phyloP scores from a whole-genome alignment of 2,797 vertebrate species.

The Sebastes baramenuke region DNA sequence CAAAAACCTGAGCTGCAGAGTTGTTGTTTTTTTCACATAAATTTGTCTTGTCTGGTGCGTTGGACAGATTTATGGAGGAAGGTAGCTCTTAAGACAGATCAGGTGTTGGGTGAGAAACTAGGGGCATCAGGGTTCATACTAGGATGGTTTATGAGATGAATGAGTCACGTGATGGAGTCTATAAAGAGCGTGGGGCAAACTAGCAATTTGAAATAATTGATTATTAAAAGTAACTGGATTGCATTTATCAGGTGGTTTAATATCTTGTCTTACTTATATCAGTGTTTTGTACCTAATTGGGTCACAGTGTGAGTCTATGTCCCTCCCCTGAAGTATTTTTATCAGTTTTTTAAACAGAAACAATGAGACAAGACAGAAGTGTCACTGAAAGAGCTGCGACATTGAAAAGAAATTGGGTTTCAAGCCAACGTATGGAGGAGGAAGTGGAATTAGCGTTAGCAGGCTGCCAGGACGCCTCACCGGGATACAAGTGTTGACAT shows the following conservation, averaged over 20 bases:
- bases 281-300: constrained; percentile 12
- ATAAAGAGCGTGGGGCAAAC: background rate
- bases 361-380: constrained; percentile 10
- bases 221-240: background rate
- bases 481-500: constrained; percentile 73
- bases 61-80: constrained; percentile 67
- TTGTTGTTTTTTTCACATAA: constrained; percentile 4
- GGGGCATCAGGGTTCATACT: constrained; percentile 36
- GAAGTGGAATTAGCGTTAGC: constrained; percentile 45
- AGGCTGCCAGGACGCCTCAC: constrained; percentile 49
- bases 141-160: constrained; percentile 36
- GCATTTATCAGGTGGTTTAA: background rate
- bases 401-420: constrained; percentile 42
- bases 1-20: constrained; percentile 34
- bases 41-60: constrained; percentile 57
- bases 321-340: background rate
- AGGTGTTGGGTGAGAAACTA: constrained; percentile 49
- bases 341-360: background rate
- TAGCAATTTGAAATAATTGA: background rate
- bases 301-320: background rate
- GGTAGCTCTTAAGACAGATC: constrained; percentile 48
- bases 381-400: constrained; percentile 2
- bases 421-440: constrained; percentile 17
- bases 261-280: background rate
- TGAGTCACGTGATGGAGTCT: constrained; percentile 29